Conservation (phyloP, 2,113 vertebrate species). For the Poicephalus meyeri region DNA sequence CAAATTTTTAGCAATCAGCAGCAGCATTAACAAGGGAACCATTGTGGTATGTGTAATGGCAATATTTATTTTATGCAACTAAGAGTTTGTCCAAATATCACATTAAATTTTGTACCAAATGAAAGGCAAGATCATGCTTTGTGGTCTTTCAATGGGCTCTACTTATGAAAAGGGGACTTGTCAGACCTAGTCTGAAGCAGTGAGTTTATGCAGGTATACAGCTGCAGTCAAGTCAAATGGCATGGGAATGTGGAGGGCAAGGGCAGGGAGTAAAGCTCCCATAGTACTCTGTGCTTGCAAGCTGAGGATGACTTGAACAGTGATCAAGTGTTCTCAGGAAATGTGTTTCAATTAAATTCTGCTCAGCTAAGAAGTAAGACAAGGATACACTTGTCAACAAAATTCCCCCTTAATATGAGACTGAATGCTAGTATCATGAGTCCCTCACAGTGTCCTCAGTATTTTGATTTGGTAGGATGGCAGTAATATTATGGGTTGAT, state of each 20-base stretch:
- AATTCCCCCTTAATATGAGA: neutral
- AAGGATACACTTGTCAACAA: constrained; percentile 19
- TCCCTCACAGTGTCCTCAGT: neutral
- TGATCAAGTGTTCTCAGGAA: constrained; percentile 35
- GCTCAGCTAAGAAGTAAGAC: constrained; percentile 27
- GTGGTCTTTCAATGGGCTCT: neutral
- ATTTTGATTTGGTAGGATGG: neutral
- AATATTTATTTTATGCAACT: constrained; percentile 10
- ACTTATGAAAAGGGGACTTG: neutral
- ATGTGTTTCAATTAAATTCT: constrained; percentile 48
- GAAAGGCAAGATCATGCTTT: neutral
- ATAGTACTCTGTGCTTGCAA: neutral
- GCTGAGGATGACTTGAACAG: neutral
- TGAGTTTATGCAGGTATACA: constrained; percentile 2
- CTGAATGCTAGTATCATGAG: neutral
- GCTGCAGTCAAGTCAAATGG: constrained; percentile 9
- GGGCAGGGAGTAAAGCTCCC: neutral
- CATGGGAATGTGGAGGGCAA: neutral
- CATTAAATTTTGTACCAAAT: neutral
- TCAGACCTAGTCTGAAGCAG: neutral
- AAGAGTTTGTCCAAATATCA: neutral
- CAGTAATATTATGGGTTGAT: neutral
- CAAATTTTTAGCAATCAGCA: neutral
- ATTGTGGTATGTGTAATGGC: neutral
- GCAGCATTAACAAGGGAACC: neutral